Conservation (phyloP, 2,797 vertebrate species). For the Cottoperca gobio region DNA sequence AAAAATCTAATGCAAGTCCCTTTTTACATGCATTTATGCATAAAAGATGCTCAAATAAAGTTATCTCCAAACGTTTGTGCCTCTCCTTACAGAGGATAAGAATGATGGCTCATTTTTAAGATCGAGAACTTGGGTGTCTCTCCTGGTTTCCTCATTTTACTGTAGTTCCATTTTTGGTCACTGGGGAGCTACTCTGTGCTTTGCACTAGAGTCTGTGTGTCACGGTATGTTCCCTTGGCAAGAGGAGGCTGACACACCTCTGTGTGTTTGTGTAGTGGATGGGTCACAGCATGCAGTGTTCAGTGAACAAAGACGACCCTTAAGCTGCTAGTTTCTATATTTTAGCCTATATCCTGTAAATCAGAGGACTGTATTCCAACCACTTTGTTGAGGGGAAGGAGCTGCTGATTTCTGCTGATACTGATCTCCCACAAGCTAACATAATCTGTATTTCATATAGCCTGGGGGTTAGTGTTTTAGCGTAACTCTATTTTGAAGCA, state of each 20-base stretch:
- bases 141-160: slow-evolving; percentile 35
- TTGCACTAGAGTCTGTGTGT: slow-evolving; percentile 46
- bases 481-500: slow-evolving; percentile 49
- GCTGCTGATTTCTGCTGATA: slow-evolving; percentile 13
- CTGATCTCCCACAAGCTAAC: background rate
- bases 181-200: slow-evolving; percentile 49
- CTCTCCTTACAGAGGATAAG: background rate
- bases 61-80: background rate
- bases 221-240: slow-evolving; percentile 72
- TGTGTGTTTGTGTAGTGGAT: slow-evolving; percentile 68
- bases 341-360: background rate
- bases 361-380: background rate
- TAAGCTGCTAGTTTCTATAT: slow-evolving; percentile 2
- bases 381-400: slow-evolving; percentile 11
- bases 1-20: background rate
- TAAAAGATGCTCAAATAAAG: background rate
- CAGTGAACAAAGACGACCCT: slow-evolving; percentile 24
- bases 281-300: slow-evolving; percentile 54
- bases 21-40: background rate
- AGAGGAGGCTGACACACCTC: slow-evolving; percentile 70
- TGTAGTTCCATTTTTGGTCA: slow-evolving; percentile 66
- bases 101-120: slow-evolving; percentile 17
- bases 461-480: slow-evolving; percentile 45
- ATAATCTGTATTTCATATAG: slow-evolving; percentile 35
- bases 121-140: background rate